phyloP scores from a whole-genome alignment of 2,113 vertebrate species.

The Misgurnus mizolepis region DNA sequence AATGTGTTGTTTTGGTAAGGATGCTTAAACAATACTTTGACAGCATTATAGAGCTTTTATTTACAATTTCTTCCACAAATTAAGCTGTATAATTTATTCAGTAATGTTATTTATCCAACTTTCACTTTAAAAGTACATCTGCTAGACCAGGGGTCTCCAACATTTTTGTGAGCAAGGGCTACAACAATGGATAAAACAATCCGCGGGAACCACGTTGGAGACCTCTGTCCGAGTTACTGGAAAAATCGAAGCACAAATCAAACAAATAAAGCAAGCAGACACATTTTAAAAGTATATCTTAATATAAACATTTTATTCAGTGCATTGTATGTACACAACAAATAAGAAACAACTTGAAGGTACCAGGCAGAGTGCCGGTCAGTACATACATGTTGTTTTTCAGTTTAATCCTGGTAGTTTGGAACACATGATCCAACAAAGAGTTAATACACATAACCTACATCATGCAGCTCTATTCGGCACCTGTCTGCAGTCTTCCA shows the following conservation, averaged over 20 bases:
- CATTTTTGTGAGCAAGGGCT: too few species aligned
- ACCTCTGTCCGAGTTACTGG: neutral
- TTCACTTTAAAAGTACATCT: too few species aligned
- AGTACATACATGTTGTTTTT: constrained; percentile 79
- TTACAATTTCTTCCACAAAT: too few species aligned
- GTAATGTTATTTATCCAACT: too few species aligned
- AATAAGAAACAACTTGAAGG: constrained; percentile 96
- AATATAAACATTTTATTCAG: constrained; percentile 98
- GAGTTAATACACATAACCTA: constrained; percentile 95
- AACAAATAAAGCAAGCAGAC: constrained; percentile 57
- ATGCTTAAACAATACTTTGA: too few species aligned
- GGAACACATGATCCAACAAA: constrained; percentile 92
- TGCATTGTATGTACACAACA: constrained; percentile 99
- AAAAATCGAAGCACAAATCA: neutral
- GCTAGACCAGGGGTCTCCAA: too few species aligned
- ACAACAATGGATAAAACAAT: too few species aligned
- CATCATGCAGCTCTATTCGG: constrained; percentile 97
- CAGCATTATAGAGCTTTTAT: too few species aligned
- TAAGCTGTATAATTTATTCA: too few species aligned
- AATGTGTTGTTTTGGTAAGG: too few species aligned
- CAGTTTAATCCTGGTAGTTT: constrained; percentile 77
- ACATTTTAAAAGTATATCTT: constrained; percentile 85
- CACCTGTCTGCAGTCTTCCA: constrained; percentile 92
- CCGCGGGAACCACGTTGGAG: too few species aligned
- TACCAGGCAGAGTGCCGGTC: constrained; percentile 81